phyloP scores from a whole-genome alignment of 2,113 vertebrate genomes.

The Crocuta crocuta region DNA sequence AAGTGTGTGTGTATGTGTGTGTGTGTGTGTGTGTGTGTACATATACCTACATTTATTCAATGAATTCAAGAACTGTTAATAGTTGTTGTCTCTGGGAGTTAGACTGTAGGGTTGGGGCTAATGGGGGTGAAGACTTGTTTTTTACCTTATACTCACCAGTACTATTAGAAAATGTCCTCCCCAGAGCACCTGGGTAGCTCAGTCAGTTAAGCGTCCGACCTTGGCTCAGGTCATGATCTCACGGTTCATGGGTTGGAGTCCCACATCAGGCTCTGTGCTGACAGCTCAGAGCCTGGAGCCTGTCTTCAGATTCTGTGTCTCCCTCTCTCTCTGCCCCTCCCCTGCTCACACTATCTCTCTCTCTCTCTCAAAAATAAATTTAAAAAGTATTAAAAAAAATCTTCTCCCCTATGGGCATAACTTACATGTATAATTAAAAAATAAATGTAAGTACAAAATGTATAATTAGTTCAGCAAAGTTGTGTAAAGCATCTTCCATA shows the following conservation, averaged over 20 bases:
- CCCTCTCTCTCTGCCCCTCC: too few relatives aligned
- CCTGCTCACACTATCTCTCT: too few relatives aligned
- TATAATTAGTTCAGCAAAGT: neutral
- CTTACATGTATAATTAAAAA: constrained; percentile 32
- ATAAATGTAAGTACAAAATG: neutral
- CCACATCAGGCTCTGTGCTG: too few relatives aligned
- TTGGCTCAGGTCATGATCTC: too few relatives aligned
- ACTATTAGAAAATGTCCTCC: neutral
- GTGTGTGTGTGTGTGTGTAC: neutral
- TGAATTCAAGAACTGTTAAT: neutral
- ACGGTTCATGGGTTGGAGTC: too few relatives aligned
- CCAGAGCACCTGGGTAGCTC: too few relatives aligned
- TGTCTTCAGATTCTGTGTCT: too few relatives aligned
- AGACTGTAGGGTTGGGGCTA: neutral
- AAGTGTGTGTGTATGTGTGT: neutral
- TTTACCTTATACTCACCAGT: neutral
- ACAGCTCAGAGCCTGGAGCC: too few relatives aligned
- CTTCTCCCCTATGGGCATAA: neutral
- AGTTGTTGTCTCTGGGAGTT: neutral
- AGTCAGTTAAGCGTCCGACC: too few relatives aligned
- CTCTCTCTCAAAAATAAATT: too few relatives aligned
- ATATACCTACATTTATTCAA: neutral
- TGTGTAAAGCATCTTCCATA: neutral
- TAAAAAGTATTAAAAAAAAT: too few relatives aligned
- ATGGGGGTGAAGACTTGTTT: neutral